Base-by-base conservation (phyloP, 2,113 vertebrate genomes). In the Campylomormyrus numenius region DNA sequence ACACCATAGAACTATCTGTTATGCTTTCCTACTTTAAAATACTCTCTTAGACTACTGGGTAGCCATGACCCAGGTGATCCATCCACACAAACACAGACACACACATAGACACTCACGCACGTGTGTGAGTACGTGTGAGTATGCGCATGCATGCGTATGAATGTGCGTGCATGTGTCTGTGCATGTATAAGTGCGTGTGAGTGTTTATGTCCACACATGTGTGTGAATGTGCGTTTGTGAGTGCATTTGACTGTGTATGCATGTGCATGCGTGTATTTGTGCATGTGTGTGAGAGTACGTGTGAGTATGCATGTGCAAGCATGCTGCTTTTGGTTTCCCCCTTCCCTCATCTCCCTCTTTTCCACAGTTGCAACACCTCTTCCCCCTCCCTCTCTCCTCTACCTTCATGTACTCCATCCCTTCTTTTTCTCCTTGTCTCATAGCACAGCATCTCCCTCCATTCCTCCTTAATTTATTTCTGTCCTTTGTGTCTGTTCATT, bases 401-500 rank as follows among this genome's bases (percentile, higher is more conserved):
- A 19, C 92, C 27, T 77, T 52, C 91, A 93, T 92, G 92, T 93
- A 93, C 93, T 92, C 94, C 84, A 90, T 90, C 91, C 91, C 92
- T 89, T 80, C 56, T 87, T 89, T 90, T 83, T 93, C 91, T 90
- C 91, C 80, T 92, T 90, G 89, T 90, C 91, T 90, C 91, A 42
- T 42, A 45, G 52, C 56, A 62, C 27, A 62, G 24, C 87, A 45
- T 91, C 90, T 90, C 91, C 88, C 92, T 92, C 89, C 90, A 80
- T 85, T 56, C 88, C 87, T 86, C 46, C 21, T 42, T n/a, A 10
- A 45, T 85, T 11, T 48, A 1, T 48, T 48, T 85, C 92, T 90
- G 93, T 93, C 95, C 93, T 93, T 93, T 94, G 93, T 94, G 94
- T 96, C 95, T 96, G 94, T 96, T 97, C 95, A 96, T 95, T 95